These are phyloP conservation scores for Sebastes oblongus DNA, from an alignment of 2,797 vertebrate species.

Conservation along the genomic window DNA sequence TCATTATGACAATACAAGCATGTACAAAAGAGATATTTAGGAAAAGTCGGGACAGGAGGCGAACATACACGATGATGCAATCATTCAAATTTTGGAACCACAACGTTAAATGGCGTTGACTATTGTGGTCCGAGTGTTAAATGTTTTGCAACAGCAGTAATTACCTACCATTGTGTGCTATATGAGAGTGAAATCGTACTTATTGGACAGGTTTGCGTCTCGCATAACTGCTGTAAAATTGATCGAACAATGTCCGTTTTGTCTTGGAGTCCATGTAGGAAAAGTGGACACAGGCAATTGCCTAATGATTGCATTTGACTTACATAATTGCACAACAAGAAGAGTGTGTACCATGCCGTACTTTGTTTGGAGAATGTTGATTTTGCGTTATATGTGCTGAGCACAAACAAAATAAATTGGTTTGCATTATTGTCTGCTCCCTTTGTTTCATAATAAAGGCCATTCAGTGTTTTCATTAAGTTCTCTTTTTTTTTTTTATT, in stretches of 20 bases:
- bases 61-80: too few relatives aligned
- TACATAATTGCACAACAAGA: slow-evolving; percentile 45
- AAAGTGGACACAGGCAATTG: slow-evolving; percentile 36
- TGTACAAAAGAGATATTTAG: too few relatives aligned
- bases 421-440: slow-evolving; percentile 30
- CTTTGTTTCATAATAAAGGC: slow-evolving; percentile 39
- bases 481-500: background rate
- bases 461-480: slow-evolving; percentile 36
- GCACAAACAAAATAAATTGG: slow-evolving; percentile 45
- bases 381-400: slow-evolving; percentile 45
- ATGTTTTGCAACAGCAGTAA: background rate
- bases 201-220: background rate
- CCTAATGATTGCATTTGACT: slow-evolving; percentile 48
- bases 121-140: background rate
- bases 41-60: too few relatives aligned
- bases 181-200: background rate
- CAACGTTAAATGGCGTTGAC: too few relatives aligned
- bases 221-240: slow-evolving; percentile 5
- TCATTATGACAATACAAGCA: too few relatives aligned
- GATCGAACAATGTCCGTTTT: slow-evolving; percentile 10
- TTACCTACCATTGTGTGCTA: background rate
- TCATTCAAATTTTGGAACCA: too few relatives aligned
- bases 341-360: slow-evolving; percentile 3
- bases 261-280: slow-evolving; percentile 7
- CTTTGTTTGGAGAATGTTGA: slow-evolving; percentile 47